phyloP scores from a whole-genome alignment of 2,888 invertebrate species.

The Cantharis flavilabris region DNA sequence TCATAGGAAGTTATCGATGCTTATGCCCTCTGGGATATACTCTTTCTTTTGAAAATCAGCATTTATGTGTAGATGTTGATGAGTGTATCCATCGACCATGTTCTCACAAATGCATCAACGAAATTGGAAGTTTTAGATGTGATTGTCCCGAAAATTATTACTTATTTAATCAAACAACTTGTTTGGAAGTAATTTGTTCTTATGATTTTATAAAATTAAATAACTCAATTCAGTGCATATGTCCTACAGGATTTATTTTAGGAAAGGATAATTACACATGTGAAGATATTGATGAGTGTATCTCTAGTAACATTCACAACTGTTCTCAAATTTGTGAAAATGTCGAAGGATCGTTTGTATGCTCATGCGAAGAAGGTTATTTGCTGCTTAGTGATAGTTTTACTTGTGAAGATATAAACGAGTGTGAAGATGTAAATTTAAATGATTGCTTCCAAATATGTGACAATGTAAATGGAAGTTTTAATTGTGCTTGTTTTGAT shows the following conservation, averaged over 20 bases:
- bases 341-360: constrained; percentile 58
- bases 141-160: constrained; percentile 50
- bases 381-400: constrained; percentile 53
- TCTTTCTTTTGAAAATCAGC: constrained; percentile 53
- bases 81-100: constrained; percentile 53
- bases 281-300: constrained; percentile 53
- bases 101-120: constrained; percentile 42
- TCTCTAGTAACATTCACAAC: constrained; percentile 35
- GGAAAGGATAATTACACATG: constrained; percentile 52
- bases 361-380: constrained; percentile 65
- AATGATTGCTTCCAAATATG: constrained; percentile 61
- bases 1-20: constrained; percentile 60
- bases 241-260: constrained; percentile 53
- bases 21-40: constrained; percentile 63
- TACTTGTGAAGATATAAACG: constrained; percentile 57
- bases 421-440: constrained; percentile 52
- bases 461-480: constrained; percentile 58
- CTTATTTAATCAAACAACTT: constrained; percentile 46
- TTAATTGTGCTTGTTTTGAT: constrained; percentile 57
- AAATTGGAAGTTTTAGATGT: constrained; percentile 52
- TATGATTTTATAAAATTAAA: constrained; percentile 46
- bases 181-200: constrained; percentile 50
- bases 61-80: constrained; percentile 56
- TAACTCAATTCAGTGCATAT: constrained; percentile 51
- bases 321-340: constrained; percentile 60